These are phyloP conservation scores for Orthosia incerta DNA, from an alignment of 2,888 invertebrate genomes.

Conservation along the genomic window DNA sequence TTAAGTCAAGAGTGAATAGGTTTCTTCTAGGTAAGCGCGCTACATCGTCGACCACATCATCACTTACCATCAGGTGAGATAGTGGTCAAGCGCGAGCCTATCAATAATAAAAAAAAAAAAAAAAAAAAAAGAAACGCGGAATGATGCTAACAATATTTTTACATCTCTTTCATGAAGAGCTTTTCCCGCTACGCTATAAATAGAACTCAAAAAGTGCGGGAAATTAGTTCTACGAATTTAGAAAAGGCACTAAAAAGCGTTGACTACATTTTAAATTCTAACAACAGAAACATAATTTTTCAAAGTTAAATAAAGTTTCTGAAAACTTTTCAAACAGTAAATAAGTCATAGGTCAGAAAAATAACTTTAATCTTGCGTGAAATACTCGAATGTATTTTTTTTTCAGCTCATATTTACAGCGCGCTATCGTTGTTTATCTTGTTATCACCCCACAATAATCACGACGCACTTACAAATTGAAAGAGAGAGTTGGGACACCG, in stretches of 20 bases:
- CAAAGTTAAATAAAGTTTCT: constrained; percentile 18
- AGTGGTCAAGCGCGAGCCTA: too few species aligned
- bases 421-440: constrained; percentile 51
- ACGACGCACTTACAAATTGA: constrained; percentile 85
- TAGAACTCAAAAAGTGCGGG: constrained; percentile 30
- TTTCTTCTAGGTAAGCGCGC: too few species aligned
- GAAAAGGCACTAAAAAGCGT: constrained; percentile 3
- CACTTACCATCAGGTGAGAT: too few species aligned
- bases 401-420: constrained; percentile 15
- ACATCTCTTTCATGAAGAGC: constrained; percentile 31
- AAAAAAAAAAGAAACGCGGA: constrained; percentile 27
- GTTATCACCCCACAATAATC: constrained; percentile 73
- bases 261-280: not conserved
- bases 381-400: not conserved
- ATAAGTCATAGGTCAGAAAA: not conserved
- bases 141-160: constrained; percentile 35
- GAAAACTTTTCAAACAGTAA: constrained; percentile 5
- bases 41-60: too few species aligned
- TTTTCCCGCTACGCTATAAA: constrained; percentile 37
- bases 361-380: not conserved
- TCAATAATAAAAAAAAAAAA: too few species aligned
- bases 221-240: constrained; percentile 12
- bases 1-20: too few species aligned
- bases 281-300: not conserved
- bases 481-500: constrained; percentile 89